Evolutionary conservation across 2,113 vertebrate species (phyloP).

Genomic region (Monopterus albus): DNA sequence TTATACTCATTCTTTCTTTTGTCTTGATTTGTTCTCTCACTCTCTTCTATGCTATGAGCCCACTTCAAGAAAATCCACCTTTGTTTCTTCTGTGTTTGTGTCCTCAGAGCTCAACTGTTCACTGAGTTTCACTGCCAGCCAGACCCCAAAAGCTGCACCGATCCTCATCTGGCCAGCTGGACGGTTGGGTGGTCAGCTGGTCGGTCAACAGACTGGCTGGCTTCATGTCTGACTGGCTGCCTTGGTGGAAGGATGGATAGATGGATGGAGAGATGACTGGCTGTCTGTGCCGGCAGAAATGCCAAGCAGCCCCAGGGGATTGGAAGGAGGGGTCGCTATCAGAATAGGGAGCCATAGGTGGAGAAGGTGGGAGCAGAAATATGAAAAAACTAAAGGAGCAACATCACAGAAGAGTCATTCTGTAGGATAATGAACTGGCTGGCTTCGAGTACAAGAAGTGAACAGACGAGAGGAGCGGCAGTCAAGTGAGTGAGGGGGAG

Average conservation of each 20-base stretch:
- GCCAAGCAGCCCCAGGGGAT: constrained; percentile 9
- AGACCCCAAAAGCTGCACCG: constrained; percentile 7
- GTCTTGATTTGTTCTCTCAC: constrained; percentile 1
- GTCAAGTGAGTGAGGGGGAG: not conserved
- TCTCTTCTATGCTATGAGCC: constrained; percentile 28
- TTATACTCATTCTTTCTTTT: constrained; percentile 15
- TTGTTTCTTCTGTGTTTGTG: constrained; percentile 34
- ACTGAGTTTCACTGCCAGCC: constrained; percentile 22
- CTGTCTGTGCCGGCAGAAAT: too few relatives aligned
- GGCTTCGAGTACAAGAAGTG: constrained; percentile 23
- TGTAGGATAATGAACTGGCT: constrained; percentile 27
- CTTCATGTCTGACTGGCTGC: too few relatives aligned
- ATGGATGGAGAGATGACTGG: not conserved
- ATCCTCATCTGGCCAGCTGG: constrained; percentile 27
- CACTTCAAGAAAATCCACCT: constrained; percentile 35
- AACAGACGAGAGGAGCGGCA: constrained; percentile 24
- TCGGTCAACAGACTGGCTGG: constrained; percentile 1
- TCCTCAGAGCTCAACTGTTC: constrained; percentile 53
- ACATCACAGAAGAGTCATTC: constrained; percentile 3
- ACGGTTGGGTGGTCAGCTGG: constrained; percentile 24
- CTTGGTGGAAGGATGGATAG: constrained; percentile 21
- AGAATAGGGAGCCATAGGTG: not conserved
- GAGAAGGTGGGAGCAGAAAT: not conserved
- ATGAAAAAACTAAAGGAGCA: not conserved
- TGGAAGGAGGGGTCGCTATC: not conserved